Base-by-base conservation (phyloP, 2,797 vertebrate species). In the Crocodylus rhombifer region DNA sequence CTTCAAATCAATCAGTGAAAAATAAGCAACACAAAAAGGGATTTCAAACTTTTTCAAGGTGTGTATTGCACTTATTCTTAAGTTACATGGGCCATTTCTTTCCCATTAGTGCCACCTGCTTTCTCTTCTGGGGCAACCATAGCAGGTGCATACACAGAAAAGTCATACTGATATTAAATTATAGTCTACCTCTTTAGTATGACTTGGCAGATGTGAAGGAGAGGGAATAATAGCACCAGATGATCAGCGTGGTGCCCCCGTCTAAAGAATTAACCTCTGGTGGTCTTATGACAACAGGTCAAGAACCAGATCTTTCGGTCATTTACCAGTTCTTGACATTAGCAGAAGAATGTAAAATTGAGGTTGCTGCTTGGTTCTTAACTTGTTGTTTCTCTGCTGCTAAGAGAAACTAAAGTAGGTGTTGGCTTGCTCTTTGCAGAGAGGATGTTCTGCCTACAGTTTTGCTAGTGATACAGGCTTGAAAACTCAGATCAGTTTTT, bases 141-240 rank as follows among this genome's bases (percentile, higher is more conserved):
- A 42, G 75, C 16, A 79, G 67, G 67, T 14, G 30, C 56, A 1
- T 15, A 26, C 56, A 57, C 30, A n/a, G 42, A 77, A 79, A 79
- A 61, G 0, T 36, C 20, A 65, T 67, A 42, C n/a, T 15, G 7
- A 25, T 25, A 51, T 58, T 80, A 17, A 16, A 75, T 67, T 0
- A 0, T 67, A 77, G 69, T 80, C 77, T 82, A 36, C 30, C 21
- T 82, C 28, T 60, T 23, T 63, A 33, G 51, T 25, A 21, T 15
- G 30, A 64, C n/a, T 15, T 69, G 17, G 21, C 64, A 67, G 16
- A 20, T 1, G n/a, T 56, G 65, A 7, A 69, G 10, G 61, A 57
- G 42, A 51, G 42, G 20, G 7, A 57, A 25, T 2, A 56, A 42
- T 18, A 0, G 2, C 30, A 23, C 14, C 55, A 42, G 7, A 56